These are phyloP conservation scores for Bolinopsis microptera DNA, from an alignment of 37 sponge, comb jelly and placozoan genomes.

Conservation along the genomic window DNA sequence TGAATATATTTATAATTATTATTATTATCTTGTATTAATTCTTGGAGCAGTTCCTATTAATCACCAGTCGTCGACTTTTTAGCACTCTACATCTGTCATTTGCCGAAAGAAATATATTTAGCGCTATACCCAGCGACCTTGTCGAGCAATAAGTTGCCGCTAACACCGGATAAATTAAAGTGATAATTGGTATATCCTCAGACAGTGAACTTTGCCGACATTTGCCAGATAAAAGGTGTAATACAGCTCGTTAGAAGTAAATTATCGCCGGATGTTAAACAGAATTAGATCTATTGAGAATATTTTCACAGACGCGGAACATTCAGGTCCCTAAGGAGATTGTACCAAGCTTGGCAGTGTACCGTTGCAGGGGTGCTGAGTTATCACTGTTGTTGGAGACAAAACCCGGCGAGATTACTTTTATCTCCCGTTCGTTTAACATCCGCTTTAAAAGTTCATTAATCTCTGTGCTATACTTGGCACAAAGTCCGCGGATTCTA, in stretches of 20 bases:
- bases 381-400: not conserved
- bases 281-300: not conserved
- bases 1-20: no score
- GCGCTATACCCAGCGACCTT: no score
- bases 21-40: no score
- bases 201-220: not conserved
- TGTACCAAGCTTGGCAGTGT: not conserved
- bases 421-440: not conserved
- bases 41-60: no score
- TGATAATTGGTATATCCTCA: not conserved
- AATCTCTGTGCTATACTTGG: no score
- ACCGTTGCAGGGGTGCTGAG: not conserved
- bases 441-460: not conserved
- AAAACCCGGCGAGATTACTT: not conserved
- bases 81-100: no score
- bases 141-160: not conserved
- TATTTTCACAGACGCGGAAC: not conserved
- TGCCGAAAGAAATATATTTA: no score
- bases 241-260: not conserved
- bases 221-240: not conserved
- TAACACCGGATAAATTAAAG: not conserved
- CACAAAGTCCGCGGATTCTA: no score
- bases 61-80: no score
- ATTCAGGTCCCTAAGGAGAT: not conserved
- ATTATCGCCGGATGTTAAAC: not conserved